phyloP scores from a whole-genome alignment of 1,140 invertebrate species.

The Ceratoteleas bidentatus region DNA sequence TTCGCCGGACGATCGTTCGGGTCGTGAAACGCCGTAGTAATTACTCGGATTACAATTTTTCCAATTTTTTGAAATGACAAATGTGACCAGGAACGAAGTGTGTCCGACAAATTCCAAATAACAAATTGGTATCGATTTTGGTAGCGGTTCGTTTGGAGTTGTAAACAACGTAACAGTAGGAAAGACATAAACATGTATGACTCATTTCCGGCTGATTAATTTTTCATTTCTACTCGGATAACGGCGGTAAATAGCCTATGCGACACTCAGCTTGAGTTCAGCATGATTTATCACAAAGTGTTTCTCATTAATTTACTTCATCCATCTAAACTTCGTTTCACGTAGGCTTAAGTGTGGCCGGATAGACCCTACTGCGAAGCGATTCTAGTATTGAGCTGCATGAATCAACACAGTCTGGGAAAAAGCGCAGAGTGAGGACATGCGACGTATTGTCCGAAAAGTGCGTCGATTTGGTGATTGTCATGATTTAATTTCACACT shows the following conservation, averaged over 20 bases:
- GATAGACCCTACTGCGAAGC: conserved; percentile 24
- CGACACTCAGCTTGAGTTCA: conserved; percentile 16
- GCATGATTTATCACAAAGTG: conserved; percentile 34
- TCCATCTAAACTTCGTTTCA: conserved; percentile 21
- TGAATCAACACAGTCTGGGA: conserved; percentile 30
- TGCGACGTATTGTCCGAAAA: too few relatives aligned
- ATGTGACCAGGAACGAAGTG: too few relatives aligned
- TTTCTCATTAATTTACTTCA: conserved; percentile 32
- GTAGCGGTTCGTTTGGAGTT: too few relatives aligned
- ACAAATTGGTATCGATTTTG: too few relatives aligned
- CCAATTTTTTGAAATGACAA: conserved; percentile 1
- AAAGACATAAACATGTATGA: too few relatives aligned
- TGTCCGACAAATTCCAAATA: too few relatives aligned
- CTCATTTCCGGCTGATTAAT: conserved; percentile 1
- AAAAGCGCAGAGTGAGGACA: too few relatives aligned
- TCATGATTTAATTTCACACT: too few relatives aligned
- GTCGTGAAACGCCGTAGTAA: not conserved
- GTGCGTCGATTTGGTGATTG: too few relatives aligned
- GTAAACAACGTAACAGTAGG: too few relatives aligned
- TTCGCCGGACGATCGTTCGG: not conserved
- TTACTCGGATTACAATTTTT: conserved; percentile 1
- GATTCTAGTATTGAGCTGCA: conserved; percentile 20
- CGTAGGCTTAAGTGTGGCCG: conserved; percentile 17
- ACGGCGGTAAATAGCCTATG: conserved; percentile 22
- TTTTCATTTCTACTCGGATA: conserved; percentile 27